Conservation (phyloP, 2,888 invertebrate genomes). For the Leptarthrus brevirostris region DNA sequence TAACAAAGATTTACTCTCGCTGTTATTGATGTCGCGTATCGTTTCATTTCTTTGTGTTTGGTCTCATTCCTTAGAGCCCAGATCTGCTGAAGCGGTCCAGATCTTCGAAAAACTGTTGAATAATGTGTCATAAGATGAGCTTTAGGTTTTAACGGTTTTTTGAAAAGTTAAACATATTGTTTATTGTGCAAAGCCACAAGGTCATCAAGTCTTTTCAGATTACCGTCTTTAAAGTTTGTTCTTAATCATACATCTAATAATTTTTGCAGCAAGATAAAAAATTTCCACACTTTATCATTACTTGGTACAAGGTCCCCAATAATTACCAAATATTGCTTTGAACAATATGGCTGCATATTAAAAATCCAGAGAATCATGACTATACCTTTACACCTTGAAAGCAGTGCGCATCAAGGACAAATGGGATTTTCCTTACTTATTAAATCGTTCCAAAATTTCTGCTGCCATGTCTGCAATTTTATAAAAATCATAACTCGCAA, state of each 20-base stretch:
- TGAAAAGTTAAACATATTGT: not conserved
- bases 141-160: not conserved
- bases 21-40: not conserved
- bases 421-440: too few species aligned
- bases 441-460: too few species aligned
- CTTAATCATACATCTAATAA: not conserved
- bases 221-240: not conserved
- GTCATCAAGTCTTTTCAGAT: not conserved
- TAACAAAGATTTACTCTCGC: not conserved
- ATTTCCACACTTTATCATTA: not conserved
- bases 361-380: too few species aligned
- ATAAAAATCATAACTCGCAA: too few species aligned
- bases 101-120: not conserved
- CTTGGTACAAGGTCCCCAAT: not conserved
- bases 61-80: not conserved
- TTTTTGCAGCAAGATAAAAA: not conserved
- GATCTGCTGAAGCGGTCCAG: not conserved
- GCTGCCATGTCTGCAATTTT: too few species aligned
- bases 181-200: too few species aligned
- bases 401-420: too few species aligned
- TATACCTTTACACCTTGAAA: too few species aligned
- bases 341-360: too few species aligned
- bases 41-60: not conserved
- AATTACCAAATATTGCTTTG: too few species aligned
- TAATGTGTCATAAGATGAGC: not conserved